Percentiles rank a stretch among this genome's conserved stretches.
phyloP scores from a whole-genome alignment of 2,888 invertebrate species.

The Hydropsyche betteni region DNA sequence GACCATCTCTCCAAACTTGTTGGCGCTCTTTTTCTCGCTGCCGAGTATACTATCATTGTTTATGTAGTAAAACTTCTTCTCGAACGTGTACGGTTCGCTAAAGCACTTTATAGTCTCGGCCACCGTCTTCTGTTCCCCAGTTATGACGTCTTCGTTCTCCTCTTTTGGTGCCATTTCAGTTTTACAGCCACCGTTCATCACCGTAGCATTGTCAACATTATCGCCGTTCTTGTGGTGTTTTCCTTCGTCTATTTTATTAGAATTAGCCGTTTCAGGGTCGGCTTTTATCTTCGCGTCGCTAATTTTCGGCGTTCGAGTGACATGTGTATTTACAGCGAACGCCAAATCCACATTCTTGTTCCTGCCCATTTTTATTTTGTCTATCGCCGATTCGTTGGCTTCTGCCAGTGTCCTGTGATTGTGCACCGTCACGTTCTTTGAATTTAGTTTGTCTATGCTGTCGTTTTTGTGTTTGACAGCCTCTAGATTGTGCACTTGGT shows the following conservation, averaged over 20 bases:
- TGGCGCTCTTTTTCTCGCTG: slow-evolving; percentile 65
- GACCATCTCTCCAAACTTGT: slow-evolving; percentile 83
- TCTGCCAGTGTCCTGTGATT: slow-evolving; percentile 57
- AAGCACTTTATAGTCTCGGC: slow-evolving; percentile 49
- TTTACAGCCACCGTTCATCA: slow-evolving; percentile 17
- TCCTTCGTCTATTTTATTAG: slow-evolving; percentile 29
- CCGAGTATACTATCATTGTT: slow-evolving; percentile 61
- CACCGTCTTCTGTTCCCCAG: slow-evolving; percentile 44
- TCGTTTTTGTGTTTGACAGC: slow-evolving; percentile 18
- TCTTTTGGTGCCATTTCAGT: background rate
- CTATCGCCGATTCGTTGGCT: slow-evolving; percentile 50
- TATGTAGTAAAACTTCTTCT: slow-evolving; percentile 70
- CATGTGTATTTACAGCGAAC: slow-evolving; percentile 54
- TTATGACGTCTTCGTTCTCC: slow-evolving; percentile 34
- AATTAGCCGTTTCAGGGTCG: slow-evolving; percentile 4
- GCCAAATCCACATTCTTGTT: slow-evolving; percentile 62
- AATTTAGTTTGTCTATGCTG: slow-evolving; percentile 44
- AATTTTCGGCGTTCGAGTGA: slow-evolving; percentile 8
- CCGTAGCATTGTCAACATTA: background rate
- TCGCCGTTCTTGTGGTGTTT: background rate
- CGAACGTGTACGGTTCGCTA: slow-evolving; percentile 59
- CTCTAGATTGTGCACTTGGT: slow-evolving; percentile 38
- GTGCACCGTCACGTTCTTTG: slow-evolving; percentile 57
- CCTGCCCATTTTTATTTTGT: slow-evolving; percentile 58
- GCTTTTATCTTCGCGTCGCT: slow-evolving; percentile 54